Percentiles rank a stretch among this genome's conserved stretches.
Conservation (phyloP, 2,113 vertebrate genomes). For the Cyanistes caeruleus region DNA sequence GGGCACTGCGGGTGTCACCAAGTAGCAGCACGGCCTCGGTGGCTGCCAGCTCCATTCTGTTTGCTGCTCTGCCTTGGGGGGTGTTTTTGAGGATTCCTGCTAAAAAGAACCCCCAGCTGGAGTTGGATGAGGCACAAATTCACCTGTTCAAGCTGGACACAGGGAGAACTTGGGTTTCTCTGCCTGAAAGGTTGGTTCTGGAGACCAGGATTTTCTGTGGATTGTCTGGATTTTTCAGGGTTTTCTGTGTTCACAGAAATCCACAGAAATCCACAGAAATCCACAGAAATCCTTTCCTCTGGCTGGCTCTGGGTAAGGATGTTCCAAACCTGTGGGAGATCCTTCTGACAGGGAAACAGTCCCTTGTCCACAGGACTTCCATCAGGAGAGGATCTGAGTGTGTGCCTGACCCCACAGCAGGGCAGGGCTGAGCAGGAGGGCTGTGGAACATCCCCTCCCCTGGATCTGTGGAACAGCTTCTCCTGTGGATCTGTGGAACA, state of each 20-base stretch:
- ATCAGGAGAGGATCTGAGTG: rapidly evolving
- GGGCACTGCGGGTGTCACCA: not conserved
- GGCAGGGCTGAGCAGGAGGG: not conserved
- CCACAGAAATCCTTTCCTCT: not conserved
- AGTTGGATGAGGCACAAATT: not conserved
- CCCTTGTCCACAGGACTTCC: not conserved
- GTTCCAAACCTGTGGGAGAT: not conserved
- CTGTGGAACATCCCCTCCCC: not conserved
- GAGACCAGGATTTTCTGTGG: not conserved
- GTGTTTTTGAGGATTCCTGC: not conserved
- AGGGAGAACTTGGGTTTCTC: not conserved
- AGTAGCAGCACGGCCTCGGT: not conserved
- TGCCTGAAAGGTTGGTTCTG: not conserved
- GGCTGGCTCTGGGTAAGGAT: not conserved
- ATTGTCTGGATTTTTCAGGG: not conserved
- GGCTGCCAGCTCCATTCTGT: not conserved
- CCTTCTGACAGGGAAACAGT: not conserved
- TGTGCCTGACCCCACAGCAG: rapidly evolving
- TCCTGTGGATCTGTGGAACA: not conserved
- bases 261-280: not conserved
- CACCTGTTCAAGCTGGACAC: not conserved
- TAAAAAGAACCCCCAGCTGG: not conserved
- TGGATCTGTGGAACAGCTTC: not conserved
- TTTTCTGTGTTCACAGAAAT: not conserved
- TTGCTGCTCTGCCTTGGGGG: not conserved